Percentiles rank a stretch among this genome's conserved stretches.
phyloP scores from a whole-genome alignment of 2,888 invertebrate genomes.

The Hirudinaria manillensis region DNA sequence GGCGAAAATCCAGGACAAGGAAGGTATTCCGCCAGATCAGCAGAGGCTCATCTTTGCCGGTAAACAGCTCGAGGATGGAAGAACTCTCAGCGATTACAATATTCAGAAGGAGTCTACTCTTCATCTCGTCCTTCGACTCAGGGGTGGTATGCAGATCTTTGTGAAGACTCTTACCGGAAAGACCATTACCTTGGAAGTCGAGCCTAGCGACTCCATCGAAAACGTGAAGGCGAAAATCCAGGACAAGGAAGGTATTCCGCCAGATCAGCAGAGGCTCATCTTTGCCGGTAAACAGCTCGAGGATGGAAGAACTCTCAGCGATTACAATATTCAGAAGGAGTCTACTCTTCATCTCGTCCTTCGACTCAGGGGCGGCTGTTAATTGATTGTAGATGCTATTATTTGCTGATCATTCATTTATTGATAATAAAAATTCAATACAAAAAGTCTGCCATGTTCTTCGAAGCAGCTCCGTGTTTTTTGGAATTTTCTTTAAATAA shows the following conservation, averaged over 20 bases:
- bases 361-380: constrained; percentile 64
- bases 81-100: constrained; percentile 84
- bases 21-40: constrained; percentile 37
- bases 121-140: constrained; percentile 80
- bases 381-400: constrained; percentile 46
- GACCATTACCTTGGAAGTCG: constrained; percentile 66
- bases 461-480: too few relatives aligned
- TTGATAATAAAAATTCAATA: too few relatives aligned
- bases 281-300: constrained; percentile 92
- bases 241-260: constrained; percentile 47
- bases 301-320: constrained; percentile 81
- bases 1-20: constrained; percentile 33
- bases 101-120: constrained; percentile 92
- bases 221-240: constrained; percentile 69
- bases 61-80: constrained; percentile 84
- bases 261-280: constrained; percentile 55
- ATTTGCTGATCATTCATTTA: too few relatives aligned
- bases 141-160: too few relatives aligned
- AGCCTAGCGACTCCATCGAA: constrained; percentile 77
- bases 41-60: constrained; percentile 92
- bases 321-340: constrained; percentile 91
- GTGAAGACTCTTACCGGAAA: constrained; percentile 54
- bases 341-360: constrained; percentile 85
- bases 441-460: too few relatives aligned
- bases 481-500: too few relatives aligned